Evolutionary conservation across 2,888 invertebrate genomes (phyloP).

Genomic region (Aleiodes leptofemur): DNA sequence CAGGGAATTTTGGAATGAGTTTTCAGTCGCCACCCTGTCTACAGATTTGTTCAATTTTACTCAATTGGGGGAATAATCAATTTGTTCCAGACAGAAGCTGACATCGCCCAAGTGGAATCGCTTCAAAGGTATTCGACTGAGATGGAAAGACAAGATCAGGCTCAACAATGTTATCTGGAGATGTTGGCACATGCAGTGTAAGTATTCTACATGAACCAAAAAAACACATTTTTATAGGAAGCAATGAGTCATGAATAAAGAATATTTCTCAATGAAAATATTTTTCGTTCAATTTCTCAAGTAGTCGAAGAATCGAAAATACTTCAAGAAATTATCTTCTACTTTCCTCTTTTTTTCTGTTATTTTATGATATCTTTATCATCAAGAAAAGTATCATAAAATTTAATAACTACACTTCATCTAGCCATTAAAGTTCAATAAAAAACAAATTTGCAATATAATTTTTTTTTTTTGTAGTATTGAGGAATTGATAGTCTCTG

Average conservation of each 20-base stretch:
- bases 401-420: too few relatives aligned
- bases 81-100: constrained; percentile 93
- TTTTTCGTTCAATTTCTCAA: background rate
- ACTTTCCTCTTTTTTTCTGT: background rate
- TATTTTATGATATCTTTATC: background rate
- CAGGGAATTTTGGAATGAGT: too few relatives aligned
- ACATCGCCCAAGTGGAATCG: constrained; percentile 99
- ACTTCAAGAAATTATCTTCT: background rate
- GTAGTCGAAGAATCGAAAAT: too few relatives aligned
- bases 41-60: constrained; percentile 19
- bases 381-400: too few relatives aligned
- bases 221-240: background rate
- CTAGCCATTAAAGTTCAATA: too few relatives aligned
- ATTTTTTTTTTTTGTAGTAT: too few relatives aligned
- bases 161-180: constrained; percentile 99
- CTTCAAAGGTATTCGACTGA: constrained; percentile 97
- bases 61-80: constrained; percentile 50
- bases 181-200: constrained; percentile 99
- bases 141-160: constrained; percentile 99
- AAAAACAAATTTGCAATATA: too few relatives aligned
- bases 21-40: too few relatives aligned
- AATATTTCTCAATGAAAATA: background rate
- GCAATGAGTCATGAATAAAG: background rate
- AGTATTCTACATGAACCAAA: constrained; percentile 72
- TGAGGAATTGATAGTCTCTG: too few relatives aligned